Conservation (phyloP, 2,113 vertebrate genomes). For the Nothocercus nigrocapillus region DNA sequence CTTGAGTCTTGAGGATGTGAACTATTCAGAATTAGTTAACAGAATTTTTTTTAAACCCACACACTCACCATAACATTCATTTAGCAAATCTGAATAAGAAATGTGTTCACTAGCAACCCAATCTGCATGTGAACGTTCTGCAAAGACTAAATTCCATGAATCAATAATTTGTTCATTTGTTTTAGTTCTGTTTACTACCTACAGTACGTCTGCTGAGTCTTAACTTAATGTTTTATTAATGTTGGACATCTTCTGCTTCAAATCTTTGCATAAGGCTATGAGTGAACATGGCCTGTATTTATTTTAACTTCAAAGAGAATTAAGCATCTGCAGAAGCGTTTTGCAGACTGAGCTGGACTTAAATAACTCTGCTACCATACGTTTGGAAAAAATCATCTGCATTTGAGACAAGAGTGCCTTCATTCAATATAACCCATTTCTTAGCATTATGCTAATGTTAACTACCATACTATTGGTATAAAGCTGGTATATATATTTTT, state of each 20-base stretch:
- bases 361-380: neutral
- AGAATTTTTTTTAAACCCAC: conserved; percentile 34
- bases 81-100: conserved; percentile 59
- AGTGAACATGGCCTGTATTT: neutral
- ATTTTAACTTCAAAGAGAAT: neutral
- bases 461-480: too few relatives aligned
- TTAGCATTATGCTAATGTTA: too few relatives aligned
- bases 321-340: neutral
- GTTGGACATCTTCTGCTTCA: neutral
- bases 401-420: neutral
- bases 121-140: conserved; percentile 27
- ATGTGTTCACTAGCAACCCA: conserved; percentile 33
- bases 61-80: conserved; percentile 39
- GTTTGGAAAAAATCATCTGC: neutral
- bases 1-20: conserved; percentile 50
- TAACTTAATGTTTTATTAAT: neutral
- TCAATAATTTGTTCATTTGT: conserved; percentile 43
- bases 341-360: neutral
- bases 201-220: neutral
- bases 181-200: conserved; percentile 41
- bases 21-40: conserved; percentile 45
- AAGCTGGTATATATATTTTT: too few relatives aligned
- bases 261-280: neutral
- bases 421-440: neutral
- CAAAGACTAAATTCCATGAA: conserved; percentile 48